These are phyloP conservation scores for Cecropterus lyciades DNA, from an alignment of 1,140 invertebrate genomes.

Conservation along the genomic window DNA sequence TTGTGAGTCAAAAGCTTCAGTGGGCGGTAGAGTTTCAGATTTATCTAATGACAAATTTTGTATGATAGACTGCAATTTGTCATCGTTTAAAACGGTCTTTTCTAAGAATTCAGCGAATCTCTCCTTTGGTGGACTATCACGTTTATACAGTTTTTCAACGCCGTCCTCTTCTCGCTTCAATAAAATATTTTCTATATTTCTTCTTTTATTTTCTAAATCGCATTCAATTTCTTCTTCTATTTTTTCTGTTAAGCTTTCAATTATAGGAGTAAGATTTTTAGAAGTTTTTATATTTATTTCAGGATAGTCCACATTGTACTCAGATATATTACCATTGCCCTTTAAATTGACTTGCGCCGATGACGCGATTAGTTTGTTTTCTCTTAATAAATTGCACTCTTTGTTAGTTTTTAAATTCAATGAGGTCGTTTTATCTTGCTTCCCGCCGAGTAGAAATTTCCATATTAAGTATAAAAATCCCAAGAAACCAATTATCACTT, in stretches of 20 bases:
- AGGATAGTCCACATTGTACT: background rate
- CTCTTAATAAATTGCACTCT: background rate
- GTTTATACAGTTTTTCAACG: conserved; percentile 49
- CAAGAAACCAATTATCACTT: conserved; percentile 61
- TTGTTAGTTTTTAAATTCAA: conserved; percentile 19
- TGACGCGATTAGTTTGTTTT: background rate
- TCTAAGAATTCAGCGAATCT: conserved; percentile 71
- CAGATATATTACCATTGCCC: background rate
- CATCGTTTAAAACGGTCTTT: conserved; percentile 76
- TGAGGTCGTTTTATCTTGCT: conserved; percentile 12
- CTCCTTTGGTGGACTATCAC: conserved; percentile 77
- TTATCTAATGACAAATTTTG: conserved; percentile 73
- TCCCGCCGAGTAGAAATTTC: conserved; percentile 57
- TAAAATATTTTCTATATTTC: conserved; percentile 52
- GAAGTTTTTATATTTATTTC: background rate
- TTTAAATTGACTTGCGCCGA: conserved; percentile 6
- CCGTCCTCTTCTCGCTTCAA: conserved; percentile 49
- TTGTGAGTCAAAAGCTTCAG: conserved; percentile 6
- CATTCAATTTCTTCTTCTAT: conserved; percentile 19
- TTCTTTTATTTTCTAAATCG: conserved; percentile 36
- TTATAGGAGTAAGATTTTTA: conserved; percentile 30
- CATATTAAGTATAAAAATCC: conserved; percentile 61
- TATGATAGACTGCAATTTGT: conserved; percentile 77
- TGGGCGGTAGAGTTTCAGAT: conserved; percentile 39
- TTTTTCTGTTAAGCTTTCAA: conserved; percentile 25